Base-by-base conservation (phyloP, 2,888 invertebrate genomes). In the Caenorhabditis sp. region DNA sequence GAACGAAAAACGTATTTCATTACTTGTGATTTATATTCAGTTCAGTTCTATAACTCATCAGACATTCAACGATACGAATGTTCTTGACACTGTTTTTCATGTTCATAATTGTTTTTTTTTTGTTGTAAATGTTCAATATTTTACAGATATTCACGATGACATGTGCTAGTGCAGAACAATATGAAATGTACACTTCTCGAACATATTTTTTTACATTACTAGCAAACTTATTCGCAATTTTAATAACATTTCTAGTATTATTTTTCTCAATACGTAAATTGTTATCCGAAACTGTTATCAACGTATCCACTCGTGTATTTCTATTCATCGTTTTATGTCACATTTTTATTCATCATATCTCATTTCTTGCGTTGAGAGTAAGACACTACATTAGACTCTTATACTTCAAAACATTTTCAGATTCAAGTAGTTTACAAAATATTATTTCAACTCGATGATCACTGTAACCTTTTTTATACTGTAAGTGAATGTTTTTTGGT, bases 381-480 rank as follows among this genome's bases (percentile, higher is more conserved):
- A 66, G 65, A 24, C 5, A 14, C 2, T 12, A 31, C 31, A 31
- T 27, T 57, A 27, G 24, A 4, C n/a, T 27, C 27, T n/a, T 5
- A 27, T n/a, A 21, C 36, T 24, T 53, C 0, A 10, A 17, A 36
- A n/a, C n/a, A 49, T n/a, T 3, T 70, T 59, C 66, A 70, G 70
- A 17, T 62, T 21, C 70, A 70, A 70, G 55, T 70, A 5, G 43
- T 70, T 21, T 62, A 62, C 36, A 65, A 70, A 55, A 49, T 66
- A n/a, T 49, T 70, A 14, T 70, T 66, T 49, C 51, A 62, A 58
- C 50, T 70, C 10, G 37, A 36, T 19, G 58, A 70, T 24, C 70
- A 66, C 12, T 70, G 70, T 43, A 36, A 63, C 8, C 26, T 66
- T 5, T 66, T 62, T 51, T 70, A 62, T 59, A 51, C 37, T n/a